Conservation (phyloP, 1,140 invertebrate genomes). For the Cephus cinctus region DNA sequence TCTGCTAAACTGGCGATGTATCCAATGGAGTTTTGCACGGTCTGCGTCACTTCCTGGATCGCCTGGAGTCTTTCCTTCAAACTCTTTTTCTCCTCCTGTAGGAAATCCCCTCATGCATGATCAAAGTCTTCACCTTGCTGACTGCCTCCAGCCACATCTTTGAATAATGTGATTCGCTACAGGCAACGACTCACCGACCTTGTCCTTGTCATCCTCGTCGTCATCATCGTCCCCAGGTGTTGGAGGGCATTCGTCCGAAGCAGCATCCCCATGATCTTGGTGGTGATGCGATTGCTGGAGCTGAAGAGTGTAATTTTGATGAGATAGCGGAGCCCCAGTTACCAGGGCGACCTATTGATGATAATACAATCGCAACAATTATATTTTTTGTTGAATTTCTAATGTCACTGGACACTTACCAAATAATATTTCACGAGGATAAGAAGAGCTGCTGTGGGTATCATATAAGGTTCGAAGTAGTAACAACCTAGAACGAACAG, state of each 20-base stretch:
- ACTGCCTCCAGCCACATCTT: no score
- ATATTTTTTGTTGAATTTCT: no score
- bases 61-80: conserved; percentile 91
- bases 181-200: conserved; percentile 57
- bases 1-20: conserved; percentile 90
- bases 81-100: conserved; percentile 92
- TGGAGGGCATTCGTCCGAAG: conserved; percentile 39
- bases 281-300: conserved; percentile 30
- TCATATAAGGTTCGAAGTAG: conserved; percentile 86
- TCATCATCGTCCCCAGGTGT: conserved; percentile 79
- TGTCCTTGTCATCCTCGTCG: conserved; percentile 79
- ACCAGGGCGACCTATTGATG: conserved; percentile 45
- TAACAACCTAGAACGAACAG: conserved; percentile 80
- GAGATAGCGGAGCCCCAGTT: conserved; percentile 41
- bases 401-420: conserved; percentile 52
- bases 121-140: no score
- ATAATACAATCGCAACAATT: no score
- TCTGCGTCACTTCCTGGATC: conserved; percentile 93
- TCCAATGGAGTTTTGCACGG: conserved; percentile 92
- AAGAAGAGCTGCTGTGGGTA: conserved; percentile 73
- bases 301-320: no score
- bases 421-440: conserved; percentile 77
- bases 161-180: neutral
- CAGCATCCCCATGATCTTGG: conserved; percentile 31
- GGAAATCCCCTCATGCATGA: no score